phyloP scores from a whole-genome alignment of 2,888 invertebrate species.

The Tupiocoris notatus region DNA sequence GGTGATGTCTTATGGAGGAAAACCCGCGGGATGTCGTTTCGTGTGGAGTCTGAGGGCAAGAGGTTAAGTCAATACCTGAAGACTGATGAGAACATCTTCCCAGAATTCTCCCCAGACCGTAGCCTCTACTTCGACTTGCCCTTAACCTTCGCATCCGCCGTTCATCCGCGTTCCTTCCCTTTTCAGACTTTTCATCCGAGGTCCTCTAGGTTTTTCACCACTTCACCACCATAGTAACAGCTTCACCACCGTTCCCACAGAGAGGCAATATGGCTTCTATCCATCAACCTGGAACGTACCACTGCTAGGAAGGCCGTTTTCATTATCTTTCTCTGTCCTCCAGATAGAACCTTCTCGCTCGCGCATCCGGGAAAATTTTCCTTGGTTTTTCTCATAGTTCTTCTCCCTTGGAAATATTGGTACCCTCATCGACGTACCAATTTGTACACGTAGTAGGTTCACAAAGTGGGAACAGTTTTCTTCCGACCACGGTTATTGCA shows the following conservation, averaged over 20 bases:
- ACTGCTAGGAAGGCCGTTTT: not conserved
- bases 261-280: not conserved
- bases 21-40: not conserved
- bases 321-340: not conserved
- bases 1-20: not conserved
- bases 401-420: not conserved
- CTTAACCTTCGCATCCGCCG: not conserved
- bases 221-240: not conserved
- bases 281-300: not conserved
- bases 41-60: not conserved
- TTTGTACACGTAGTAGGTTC: not conserved
- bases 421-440: not conserved
- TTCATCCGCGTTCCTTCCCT: not conserved
- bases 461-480: not conserved
- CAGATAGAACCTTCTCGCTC: not conserved
- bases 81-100: constrained; percentile 20
- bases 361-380: not conserved
- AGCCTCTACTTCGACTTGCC: not conserved
- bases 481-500: not conserved
- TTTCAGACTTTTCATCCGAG: not conserved
- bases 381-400: not conserved
- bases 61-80: constrained; percentile 31
- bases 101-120: not conserved
- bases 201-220: not conserved
- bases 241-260: not conserved